These are phyloP conservation scores for Luscinia megarhynchos DNA, from an alignment of 2,797 vertebrate species.

Conservation along the genomic window DNA sequence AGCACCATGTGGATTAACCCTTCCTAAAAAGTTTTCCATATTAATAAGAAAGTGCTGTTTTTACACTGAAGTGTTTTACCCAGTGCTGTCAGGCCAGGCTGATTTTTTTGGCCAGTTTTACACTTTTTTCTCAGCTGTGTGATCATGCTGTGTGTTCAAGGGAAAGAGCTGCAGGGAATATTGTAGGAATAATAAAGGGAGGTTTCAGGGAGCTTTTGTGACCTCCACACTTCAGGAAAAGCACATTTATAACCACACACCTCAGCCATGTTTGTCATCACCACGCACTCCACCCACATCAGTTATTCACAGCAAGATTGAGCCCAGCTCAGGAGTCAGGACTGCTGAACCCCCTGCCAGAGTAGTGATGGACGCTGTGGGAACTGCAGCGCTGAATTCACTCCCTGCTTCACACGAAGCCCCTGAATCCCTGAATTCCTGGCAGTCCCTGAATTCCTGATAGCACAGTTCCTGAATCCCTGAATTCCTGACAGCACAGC, in stretches of 20 bases:
- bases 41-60: neutral
- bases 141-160: neutral
- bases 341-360: neutral
- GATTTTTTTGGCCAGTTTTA: neutral
- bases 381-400: neutral
- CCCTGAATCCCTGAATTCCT: neutral
- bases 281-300: neutral
- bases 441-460: neutral
- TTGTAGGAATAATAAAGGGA: rapidly evolving
- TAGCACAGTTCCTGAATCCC: neutral
- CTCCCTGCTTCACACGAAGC: neutral
- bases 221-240: neutral
- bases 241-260: neutral
- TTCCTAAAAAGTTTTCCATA: neutral
- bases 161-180: neutral
- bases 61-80: neutral
- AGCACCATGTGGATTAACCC: neutral
- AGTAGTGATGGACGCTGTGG: neutral
- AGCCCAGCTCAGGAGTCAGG: neutral
- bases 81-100: neutral
- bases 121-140: neutral
- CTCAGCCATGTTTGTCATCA: neutral
- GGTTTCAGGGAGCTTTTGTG: neutral
- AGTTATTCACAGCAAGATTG: neutral
- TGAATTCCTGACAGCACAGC: neutral